phyloP scores from a whole-genome alignment of 2,797 vertebrate species.

The Threskiornis aethiopicus region DNA sequence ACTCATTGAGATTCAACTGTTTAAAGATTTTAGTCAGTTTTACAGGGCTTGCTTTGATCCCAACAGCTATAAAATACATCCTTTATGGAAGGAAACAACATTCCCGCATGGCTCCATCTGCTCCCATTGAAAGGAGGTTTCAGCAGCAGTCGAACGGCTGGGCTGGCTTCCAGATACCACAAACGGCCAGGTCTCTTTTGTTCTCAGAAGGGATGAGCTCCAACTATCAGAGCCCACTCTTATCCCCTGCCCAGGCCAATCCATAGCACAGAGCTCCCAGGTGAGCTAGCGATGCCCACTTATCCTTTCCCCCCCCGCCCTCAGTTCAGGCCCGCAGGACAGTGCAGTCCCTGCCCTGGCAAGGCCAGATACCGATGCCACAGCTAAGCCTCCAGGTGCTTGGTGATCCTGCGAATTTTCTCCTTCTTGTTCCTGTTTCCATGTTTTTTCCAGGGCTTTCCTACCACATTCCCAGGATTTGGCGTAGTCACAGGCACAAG shows the following conservation, averaged over 20 bases:
- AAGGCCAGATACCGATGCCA: not conserved
- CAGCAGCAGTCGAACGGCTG: not conserved
- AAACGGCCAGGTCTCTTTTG: not conserved
- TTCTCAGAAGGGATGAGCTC: not conserved
- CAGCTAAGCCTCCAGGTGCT: conserved; percentile 89
- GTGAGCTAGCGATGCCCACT: not conserved
- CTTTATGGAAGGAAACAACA: conserved; percentile 9
- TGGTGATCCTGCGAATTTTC: conserved; percentile 90
- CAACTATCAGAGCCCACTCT: not conserved
- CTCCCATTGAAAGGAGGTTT: conserved; percentile 21
- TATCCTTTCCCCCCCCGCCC: not conserved
- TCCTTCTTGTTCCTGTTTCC: conserved; percentile 96
- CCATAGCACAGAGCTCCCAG: not conserved
- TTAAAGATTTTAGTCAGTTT: conserved; percentile 27
- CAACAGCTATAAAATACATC: conserved; percentile 23
- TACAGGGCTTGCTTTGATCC: conserved; percentile 7
- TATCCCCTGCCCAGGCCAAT: not conserved
- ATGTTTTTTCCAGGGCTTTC: conserved; percentile 97
- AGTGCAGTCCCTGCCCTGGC: not conserved
- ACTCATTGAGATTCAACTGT: not conserved
- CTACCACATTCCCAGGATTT: conserved; percentile 49
- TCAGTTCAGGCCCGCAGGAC: not conserved
- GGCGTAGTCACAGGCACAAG: conserved; percentile 23
- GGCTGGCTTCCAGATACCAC: not conserved
- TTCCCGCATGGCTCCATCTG: not conserved